Percentiles rank a stretch among this genome's conserved stretches.
phyloP scores from a whole-genome alignment of 2,888 invertebrate genomes.

The Amiota communis region DNA sequence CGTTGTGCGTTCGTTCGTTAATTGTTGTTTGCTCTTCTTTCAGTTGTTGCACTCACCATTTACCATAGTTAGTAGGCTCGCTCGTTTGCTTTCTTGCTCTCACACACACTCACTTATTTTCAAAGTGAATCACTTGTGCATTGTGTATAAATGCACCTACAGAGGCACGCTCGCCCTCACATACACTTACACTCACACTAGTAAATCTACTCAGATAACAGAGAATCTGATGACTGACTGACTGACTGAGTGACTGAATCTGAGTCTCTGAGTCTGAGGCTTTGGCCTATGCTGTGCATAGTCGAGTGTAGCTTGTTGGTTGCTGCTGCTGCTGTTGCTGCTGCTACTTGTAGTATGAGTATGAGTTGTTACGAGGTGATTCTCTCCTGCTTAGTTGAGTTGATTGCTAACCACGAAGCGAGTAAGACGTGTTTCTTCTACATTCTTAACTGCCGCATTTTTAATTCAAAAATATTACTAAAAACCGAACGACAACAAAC shows the following conservation, averaged over 20 bases:
- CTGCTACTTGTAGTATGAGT: constrained; percentile 45
- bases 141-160: constrained; percentile 30
- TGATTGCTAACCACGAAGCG: constrained; percentile 72
- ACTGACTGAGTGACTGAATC: no score
- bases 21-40: no score
- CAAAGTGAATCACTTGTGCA: constrained; percentile 18
- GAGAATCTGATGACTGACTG: background rate
- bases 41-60: no score
- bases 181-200: constrained; percentile 21
- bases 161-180: constrained; percentile 4
- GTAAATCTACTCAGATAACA: background rate
- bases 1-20: no score
- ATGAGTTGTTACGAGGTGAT: constrained; percentile 44
- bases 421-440: constrained; percentile 71
- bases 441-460: background rate
- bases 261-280: no score
- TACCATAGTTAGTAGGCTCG: no score
- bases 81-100: no score
- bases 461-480: background rate
- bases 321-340: constrained; percentile 20
- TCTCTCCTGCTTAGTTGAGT: constrained; percentile 58
- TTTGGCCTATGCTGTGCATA: background rate
- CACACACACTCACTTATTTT: background rate
- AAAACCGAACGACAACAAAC: constrained; percentile 2
- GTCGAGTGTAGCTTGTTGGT: no score